Evolutionary conservation across 2,113 vertebrate species (phyloP).

Genomic region (Isurus oxyrinchus): DNA sequence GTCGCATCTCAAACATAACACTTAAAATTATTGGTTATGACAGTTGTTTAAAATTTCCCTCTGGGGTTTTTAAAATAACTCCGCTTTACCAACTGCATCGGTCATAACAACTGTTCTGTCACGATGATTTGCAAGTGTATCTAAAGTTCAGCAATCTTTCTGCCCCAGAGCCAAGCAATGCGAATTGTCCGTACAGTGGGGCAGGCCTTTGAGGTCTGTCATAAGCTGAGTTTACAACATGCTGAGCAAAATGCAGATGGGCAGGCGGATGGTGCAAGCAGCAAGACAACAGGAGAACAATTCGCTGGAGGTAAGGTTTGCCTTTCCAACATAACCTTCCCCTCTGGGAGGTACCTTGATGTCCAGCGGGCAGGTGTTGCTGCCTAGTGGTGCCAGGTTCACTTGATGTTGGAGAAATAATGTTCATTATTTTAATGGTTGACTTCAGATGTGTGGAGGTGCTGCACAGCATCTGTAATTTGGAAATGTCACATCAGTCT

Average conservation of each 20-base stretch:
- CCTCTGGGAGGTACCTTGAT: not conserved
- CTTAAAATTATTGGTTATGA: too few relatives aligned
- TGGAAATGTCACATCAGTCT: not conserved
- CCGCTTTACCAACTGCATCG: too few relatives aligned
- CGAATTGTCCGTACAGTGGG: constrained; percentile 71
- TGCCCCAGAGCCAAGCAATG: constrained; percentile 69
- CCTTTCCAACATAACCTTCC: not conserved
- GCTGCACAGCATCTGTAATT: not conserved
- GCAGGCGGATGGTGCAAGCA: constrained; percentile 60
- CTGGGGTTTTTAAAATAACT: too few relatives aligned
- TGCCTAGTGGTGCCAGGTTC: accelerated
- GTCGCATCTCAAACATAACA: too few relatives aligned
- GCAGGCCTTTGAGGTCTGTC: constrained; percentile 78
- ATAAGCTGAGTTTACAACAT: constrained; percentile 75
- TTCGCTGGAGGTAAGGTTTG: constrained; percentile 53
- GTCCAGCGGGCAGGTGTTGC: not conserved
- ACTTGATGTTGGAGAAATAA: not conserved
- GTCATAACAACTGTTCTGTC: not conserved
- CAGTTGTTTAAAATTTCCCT: too few relatives aligned
- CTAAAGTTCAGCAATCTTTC: not conserved
- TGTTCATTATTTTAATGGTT: too few relatives aligned
- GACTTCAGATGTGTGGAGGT: not conserved
- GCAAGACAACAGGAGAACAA: constrained; percentile 61
- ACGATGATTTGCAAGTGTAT: not conserved
- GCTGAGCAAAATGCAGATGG: constrained; percentile 63